phyloP scores from a whole-genome alignment of 2,797 vertebrate species.

The Hydrophis major region DNA sequence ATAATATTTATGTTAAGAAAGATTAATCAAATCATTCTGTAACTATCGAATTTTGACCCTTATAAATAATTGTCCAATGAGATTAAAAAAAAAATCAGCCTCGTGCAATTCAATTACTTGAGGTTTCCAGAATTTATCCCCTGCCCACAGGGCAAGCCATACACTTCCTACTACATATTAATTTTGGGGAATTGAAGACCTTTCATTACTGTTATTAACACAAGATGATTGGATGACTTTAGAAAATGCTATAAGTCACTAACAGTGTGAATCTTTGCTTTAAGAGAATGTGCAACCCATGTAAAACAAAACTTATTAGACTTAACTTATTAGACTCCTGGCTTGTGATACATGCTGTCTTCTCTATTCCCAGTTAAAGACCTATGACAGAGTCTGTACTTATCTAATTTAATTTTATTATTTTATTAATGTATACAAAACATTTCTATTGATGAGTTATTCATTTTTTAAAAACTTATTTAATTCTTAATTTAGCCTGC shows the following conservation, averaged over 20 bases:
- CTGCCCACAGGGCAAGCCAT: background rate
- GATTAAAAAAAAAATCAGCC: background rate
- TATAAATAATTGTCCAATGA: background rate
- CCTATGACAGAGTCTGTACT: background rate
- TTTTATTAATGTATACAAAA: background rate
- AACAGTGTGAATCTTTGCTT: background rate
- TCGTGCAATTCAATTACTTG: background rate
- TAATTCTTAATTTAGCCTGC: slow-evolving; percentile 67
- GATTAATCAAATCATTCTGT: background rate
- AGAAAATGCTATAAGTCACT: background rate
- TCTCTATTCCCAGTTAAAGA: background rate
- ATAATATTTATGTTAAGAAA: background rate
- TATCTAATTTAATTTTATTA: background rate
- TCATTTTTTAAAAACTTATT: background rate
- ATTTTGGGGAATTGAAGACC: background rate
- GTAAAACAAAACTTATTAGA: background rate
- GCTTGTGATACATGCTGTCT: background rate
- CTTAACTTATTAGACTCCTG: background rate
- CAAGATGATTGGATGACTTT: background rate
- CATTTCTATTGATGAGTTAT: background rate
- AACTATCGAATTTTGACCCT: background rate
- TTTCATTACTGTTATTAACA: background rate
- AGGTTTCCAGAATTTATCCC: background rate
- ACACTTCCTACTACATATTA: background rate
- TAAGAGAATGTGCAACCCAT: background rate